Percentiles rank a stretch among this genome's conserved stretches.
These are phyloP conservation scores for Semotilus atromaculatus DNA, from an alignment of 2,797 vertebrate species.

Conservation along the genomic window DNA sequence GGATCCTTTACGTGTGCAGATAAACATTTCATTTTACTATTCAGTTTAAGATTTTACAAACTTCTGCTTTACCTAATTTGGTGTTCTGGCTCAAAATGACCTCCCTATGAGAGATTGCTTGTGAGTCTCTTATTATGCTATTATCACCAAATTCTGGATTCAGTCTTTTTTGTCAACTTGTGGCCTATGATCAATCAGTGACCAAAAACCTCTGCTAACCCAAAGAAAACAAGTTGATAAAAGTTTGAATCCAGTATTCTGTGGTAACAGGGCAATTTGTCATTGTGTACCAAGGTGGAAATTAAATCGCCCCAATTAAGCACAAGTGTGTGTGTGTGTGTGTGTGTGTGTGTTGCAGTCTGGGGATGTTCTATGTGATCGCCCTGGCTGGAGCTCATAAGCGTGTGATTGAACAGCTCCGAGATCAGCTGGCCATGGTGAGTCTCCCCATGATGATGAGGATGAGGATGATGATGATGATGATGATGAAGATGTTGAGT, in stretches of 20 bases:
- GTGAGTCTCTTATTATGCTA: not conserved
- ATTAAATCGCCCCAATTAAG: too few relatives aligned
- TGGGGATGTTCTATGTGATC: slow-evolving; percentile 92
- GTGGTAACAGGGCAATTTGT: too few relatives aligned
- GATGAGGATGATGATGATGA: not conserved
- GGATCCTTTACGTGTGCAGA: not conserved
- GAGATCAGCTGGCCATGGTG: slow-evolving; percentile 91
- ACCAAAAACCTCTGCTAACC: not conserved
- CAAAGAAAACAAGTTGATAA: not conserved
- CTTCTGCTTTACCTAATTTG: not conserved
- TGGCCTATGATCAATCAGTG: too few relatives aligned
- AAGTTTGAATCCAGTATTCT: too few relatives aligned
- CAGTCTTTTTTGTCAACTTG: too few relatives aligned
- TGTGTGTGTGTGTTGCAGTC: slow-evolving; percentile 74
- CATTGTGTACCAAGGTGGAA: too few relatives aligned
- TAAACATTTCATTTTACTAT: not conserved
- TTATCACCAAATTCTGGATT: not conserved
- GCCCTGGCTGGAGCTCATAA: slow-evolving; percentile 93
- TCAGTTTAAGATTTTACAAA: not conserved
- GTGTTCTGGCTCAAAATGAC: not conserved
- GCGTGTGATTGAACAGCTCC: slow-evolving; percentile 85
- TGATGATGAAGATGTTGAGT: not conserved
- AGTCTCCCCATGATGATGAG: slow-evolving; percentile 30
- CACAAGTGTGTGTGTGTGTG: slow-evolving; percentile 10
- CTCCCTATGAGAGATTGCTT: not conserved